Conservation (phyloP, 2,888 invertebrate genomes). For the Agonum fuliginosum region DNA sequence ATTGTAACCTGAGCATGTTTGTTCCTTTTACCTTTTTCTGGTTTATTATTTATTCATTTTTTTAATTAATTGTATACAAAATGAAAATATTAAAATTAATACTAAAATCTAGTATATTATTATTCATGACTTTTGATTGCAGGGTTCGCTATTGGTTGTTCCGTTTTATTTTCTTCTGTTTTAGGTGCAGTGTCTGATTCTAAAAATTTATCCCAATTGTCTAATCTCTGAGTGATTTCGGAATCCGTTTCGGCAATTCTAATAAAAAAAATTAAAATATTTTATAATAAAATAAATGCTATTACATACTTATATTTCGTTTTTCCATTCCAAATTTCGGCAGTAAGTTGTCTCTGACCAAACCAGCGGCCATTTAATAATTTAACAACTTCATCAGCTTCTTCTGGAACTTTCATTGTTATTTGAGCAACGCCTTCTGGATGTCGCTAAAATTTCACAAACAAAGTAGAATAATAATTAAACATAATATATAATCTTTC, state of each 20-base stretch:
- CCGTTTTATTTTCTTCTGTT: background rate
- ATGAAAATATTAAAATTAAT: slow-evolving; percentile 2
- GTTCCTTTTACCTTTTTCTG: slow-evolving; percentile 1
- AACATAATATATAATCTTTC: too few relatives aligned
- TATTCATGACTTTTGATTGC: background rate
- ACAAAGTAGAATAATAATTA: slow-evolving; percentile 63
- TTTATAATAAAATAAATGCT: slow-evolving; percentile 3
- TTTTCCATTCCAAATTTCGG: slow-evolving; percentile 96
- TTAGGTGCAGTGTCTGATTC: slow-evolving; percentile 75
- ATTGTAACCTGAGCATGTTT: background rate
- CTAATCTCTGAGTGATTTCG: slow-evolving; percentile 86
- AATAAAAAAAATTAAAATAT: slow-evolving; percentile 63
- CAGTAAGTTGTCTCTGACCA: slow-evolving; percentile 88
- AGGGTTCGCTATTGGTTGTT: background rate
- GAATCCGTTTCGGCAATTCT: slow-evolving; percentile 93
- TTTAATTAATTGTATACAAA: background rate
- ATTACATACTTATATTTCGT: slow-evolving; percentile 86
- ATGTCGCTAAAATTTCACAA: too few relatives aligned
- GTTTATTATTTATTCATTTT: background rate
- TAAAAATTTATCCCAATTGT: slow-evolving; percentile 91
- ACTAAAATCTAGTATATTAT: background rate
- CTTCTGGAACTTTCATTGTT: slow-evolving; percentile 91
- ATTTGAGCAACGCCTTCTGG: slow-evolving; percentile 96
- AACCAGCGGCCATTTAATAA: slow-evolving; percentile 94
- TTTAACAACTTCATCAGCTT: slow-evolving; percentile 92